Base-by-base conservation (phyloP, 2,797 vertebrate species). In the Simalia tracyae region DNA sequence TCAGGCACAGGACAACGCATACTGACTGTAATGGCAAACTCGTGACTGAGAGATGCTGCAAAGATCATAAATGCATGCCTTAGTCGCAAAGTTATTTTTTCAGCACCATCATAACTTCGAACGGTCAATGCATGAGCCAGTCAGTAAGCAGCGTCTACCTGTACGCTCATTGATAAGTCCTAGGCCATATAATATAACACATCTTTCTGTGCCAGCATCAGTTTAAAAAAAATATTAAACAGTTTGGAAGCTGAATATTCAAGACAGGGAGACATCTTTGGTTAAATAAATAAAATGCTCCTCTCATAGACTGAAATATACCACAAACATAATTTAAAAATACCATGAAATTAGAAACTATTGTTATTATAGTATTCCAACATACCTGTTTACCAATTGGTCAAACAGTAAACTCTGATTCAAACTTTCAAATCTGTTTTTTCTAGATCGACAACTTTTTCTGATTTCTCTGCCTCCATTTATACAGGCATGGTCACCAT, bases 381-480 rank as follows among this genome's bases (percentile, higher is more conserved):
- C 97, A 93, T 98, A 99, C 99, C 99, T 99, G 98, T 99, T 99
- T 96, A 99, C 99, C 95, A 99, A 98, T 96, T 99, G 99, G 97
- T 99, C 99, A 97, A 99, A 99, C 95, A 99, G 98, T 96, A 99
- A 98, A 97, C 99, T 99, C 97, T 99, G 99, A 97, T 99, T 99
- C 97, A 99, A 98, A 94, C 98, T 99, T 97, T 99, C 98, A 96
- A 99, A 99, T 96, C 98, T 98, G 98, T 98, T 99, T 98, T 99
- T 99, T 97, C 98, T 99, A 96, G 98, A 98, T 91, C 98, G 98
- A 96, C 98, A 99, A 97, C 99, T 99, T 97, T 98, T 99, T 98
- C 99, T 98, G 96, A 99, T 98, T 97, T 99, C 99, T 96, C 99
- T 98, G 91, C 98, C 98, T 95, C 99, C 99, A 90, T 99, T 99